These are phyloP conservation scores for Irena cyanogastra DNA, from an alignment of 2,113 vertebrate genomes.

Conservation along the genomic window DNA sequence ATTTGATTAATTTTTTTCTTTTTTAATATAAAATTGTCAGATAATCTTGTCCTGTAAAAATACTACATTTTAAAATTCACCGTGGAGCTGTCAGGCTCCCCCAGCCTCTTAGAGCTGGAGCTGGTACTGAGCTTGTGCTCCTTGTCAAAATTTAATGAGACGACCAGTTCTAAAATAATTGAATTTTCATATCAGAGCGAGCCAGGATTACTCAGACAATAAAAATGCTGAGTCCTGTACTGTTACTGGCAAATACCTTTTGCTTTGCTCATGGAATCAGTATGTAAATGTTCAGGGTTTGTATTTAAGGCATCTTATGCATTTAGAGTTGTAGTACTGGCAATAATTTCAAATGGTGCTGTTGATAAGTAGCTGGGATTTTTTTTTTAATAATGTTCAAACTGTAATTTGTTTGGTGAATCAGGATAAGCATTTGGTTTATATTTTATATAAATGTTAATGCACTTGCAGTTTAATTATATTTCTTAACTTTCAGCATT, in stretches of 20 bases:
- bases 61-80: slow-evolving; percentile 95
- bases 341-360: slow-evolving; percentile 94
- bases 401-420: slow-evolving; percentile 99
- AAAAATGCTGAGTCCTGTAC: slow-evolving; percentile 99
- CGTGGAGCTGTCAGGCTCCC: slow-evolving; percentile 91
- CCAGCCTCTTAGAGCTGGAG: slow-evolving; percentile 85
- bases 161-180: slow-evolving; percentile 99
- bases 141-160: slow-evolving; percentile 99
- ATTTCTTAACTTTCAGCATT: slow-evolving; percentile 88
- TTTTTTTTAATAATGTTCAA: slow-evolving; percentile 81
- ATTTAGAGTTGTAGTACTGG: slow-evolving; percentile 94
- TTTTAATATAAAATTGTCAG: slow-evolving; percentile 97
- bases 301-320: slow-evolving; percentile 99
- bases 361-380: slow-evolving; percentile 90
- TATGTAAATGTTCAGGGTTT: slow-evolving; percentile 99
- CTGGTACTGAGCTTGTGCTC: slow-evolving; percentile 88
- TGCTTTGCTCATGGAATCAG: slow-evolving; percentile 99
- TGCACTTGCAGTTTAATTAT: slow-evolving; percentile 90
- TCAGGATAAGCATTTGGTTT: slow-evolving; percentile 97
- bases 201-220: slow-evolving; percentile 99
- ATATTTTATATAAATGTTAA: slow-evolving; percentile 95
- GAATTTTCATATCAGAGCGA: slow-evolving; percentile 99
- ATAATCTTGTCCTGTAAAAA: slow-evolving; percentile 96
- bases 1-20: slow-evolving; percentile 97
- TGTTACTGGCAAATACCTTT: slow-evolving; percentile 99